These are phyloP conservation scores for Varanus salvator DNA, from an alignment of 2,113 vertebrate genomes.

Conservation along the genomic window DNA sequence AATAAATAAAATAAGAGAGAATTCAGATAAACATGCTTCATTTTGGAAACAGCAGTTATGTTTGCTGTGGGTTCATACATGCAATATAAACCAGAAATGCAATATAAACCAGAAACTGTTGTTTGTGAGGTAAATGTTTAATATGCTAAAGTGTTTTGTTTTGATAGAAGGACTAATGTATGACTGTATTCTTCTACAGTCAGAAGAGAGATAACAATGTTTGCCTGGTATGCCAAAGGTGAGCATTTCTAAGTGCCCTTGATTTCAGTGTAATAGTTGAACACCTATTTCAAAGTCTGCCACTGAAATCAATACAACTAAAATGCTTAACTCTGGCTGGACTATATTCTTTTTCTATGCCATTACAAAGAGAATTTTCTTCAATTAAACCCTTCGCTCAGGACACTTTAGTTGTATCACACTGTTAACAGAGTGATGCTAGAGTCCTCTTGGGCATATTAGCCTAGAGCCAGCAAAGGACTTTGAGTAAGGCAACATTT, in stretches of 20 bases:
- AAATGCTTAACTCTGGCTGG: not conserved
- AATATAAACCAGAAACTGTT: not conserved
- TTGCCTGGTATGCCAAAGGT: not conserved
- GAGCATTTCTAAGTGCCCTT: not conserved
- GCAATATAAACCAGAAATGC: not conserved
- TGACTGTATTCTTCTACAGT: too few relatives aligned
- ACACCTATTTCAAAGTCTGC: not conserved
- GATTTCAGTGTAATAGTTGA: not conserved
- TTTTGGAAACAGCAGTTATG: not conserved
- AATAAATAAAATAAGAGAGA: too few relatives aligned
- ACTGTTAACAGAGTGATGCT: not conserved
- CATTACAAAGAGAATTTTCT: not conserved
- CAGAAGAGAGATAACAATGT: too few relatives aligned
- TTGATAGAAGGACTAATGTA: too few relatives aligned
- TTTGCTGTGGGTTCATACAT: not conserved
- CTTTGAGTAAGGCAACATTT: not conserved
- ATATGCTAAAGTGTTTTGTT: too few relatives aligned
- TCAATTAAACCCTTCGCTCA: not conserved
- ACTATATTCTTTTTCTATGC: not conserved
- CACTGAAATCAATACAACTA: not conserved
- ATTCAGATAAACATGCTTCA: not conserved
- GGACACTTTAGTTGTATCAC: not conserved
- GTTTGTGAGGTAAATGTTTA: too few relatives aligned
- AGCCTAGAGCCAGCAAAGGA: not conserved
- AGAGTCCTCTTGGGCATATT: not conserved